Conservation (phyloP, 2,888 invertebrate species). For the Eilema griseolum region DNA sequence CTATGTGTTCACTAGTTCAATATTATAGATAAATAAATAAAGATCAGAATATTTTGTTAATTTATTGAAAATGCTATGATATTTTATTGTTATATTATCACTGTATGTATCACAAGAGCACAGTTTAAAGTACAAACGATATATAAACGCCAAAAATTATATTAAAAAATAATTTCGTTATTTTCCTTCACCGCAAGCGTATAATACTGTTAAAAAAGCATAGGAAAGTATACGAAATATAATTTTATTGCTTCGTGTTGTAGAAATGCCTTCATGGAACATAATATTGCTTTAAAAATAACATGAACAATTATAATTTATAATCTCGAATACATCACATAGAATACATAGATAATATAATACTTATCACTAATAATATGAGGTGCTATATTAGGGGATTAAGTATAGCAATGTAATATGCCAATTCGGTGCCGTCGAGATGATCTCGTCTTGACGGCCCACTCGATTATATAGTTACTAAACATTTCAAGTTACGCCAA, state of each 20-base stretch:
- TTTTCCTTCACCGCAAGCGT: conserved; percentile 41
- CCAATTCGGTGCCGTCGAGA: conserved; percentile 52
- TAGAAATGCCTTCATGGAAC: conserved; percentile 68
- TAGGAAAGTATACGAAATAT: conserved; percentile 50
- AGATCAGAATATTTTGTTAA: conserved; percentile 37
- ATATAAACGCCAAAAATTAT: conserved; percentile 32
- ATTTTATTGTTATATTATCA: conserved; percentile 42
- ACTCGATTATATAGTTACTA: conserved; percentile 51
- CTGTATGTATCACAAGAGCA: conserved; percentile 52
- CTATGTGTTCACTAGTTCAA: conserved; percentile 41
- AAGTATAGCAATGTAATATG: conserved; percentile 53
- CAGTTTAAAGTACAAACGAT: conserved; percentile 38
- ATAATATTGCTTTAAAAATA: conserved; percentile 74
- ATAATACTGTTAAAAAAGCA: conserved; percentile 58
- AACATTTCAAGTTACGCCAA: conserved; percentile 74
- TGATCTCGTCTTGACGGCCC: conserved; percentile 46
- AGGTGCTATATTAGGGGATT: conserved; percentile 66
- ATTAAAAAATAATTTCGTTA: conserved; percentile 43
- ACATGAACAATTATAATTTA: conserved; percentile 68
- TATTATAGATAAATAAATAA: conserved; percentile 34
- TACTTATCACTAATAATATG: conserved; percentile 75
- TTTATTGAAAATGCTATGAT: conserved; percentile 40
- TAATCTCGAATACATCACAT: conserved; percentile 75
- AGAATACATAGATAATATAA: conserved; percentile 65
- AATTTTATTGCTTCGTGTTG: conserved; percentile 73